Evolutionary conservation across 2,888 invertebrate species (phyloP).

Genomic region (Thelaira solivaga): DNA sequence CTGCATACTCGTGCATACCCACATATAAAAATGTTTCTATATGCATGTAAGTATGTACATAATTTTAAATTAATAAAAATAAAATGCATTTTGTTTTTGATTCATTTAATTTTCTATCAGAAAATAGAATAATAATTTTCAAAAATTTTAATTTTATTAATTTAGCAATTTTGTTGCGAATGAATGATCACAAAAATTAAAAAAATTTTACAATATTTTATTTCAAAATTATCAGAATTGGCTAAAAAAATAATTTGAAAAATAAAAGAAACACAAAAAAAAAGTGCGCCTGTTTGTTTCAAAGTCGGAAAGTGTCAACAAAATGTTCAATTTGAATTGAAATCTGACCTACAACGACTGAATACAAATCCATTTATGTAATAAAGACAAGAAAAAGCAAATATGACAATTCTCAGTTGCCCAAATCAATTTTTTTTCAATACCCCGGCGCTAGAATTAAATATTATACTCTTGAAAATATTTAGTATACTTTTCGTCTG

Average conservation of each 20-base stretch:
- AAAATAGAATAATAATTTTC: not conserved
- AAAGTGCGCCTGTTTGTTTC: not conserved
- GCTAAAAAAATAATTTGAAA: not conserved
- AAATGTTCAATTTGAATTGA: constrained; percentile 2
- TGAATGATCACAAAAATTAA: not conserved
- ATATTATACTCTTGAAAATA: no score
- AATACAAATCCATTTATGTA: not conserved
- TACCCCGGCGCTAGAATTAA: constrained; percentile 34
- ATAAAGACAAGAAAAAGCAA: not conserved
- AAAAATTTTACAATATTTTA: not conserved
- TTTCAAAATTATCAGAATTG: not conserved
- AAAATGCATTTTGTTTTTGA: no score
- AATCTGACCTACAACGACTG: not conserved
- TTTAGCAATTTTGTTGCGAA: constrained; percentile 34
- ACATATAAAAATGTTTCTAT: no score
- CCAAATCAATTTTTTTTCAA: constrained; percentile 26
- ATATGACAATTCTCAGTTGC: constrained; percentile 42
- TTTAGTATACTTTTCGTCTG: no score
- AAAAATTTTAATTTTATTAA: constrained; percentile 7
- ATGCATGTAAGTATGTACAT: no score
- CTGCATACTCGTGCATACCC: no score
- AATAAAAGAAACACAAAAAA: no score
- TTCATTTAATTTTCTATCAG: no score
- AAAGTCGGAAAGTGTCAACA: constrained; percentile 8
- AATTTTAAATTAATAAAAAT: no score